phyloP scores from a whole-genome alignment of 2,888 invertebrate genomes.

The Hyppa rectilinea region DNA sequence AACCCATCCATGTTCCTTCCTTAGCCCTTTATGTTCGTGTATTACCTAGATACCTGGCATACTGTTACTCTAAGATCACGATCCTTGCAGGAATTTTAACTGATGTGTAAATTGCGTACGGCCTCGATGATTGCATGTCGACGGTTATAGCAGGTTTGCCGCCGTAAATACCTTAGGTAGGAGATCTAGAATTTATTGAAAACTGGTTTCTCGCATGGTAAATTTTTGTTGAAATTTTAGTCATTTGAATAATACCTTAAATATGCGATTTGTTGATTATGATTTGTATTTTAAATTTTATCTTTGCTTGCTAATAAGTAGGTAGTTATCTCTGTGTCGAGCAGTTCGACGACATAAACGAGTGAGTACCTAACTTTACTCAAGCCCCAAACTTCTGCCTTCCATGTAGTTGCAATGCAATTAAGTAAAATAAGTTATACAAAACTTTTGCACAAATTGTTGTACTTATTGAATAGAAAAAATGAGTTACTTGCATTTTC shows the following conservation, averaged over 20 bases:
- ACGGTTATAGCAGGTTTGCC: slow-evolving; percentile 6
- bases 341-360: not conserved
- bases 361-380: not conserved
- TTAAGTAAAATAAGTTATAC: not conserved
- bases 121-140: slow-evolving; percentile 38
- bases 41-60: not conserved
- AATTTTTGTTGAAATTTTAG: not conserved
- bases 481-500: not conserved
- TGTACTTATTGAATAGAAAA: not conserved
- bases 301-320: not conserved
- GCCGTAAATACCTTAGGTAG: slow-evolving; percentile 25
- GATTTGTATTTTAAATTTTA: not conserved
- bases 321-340: not conserved
- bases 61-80: not conserved
- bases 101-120: slow-evolving; percentile 22
- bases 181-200: slow-evolving; percentile 26
- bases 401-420: not conserved
- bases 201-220: slow-evolving; percentile 6
- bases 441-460: no score
- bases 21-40: no score
- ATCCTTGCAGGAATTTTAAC: slow-evolving; percentile 36
- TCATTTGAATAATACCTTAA: not conserved
- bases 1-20: no score
- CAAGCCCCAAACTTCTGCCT: no score
- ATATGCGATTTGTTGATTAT: not conserved